A percentile compares a stretch with the other conserved stretches of the same genome.
Conservation (phyloP, 2,797 vertebrate genomes). For the Eptatretus atami region DNA sequence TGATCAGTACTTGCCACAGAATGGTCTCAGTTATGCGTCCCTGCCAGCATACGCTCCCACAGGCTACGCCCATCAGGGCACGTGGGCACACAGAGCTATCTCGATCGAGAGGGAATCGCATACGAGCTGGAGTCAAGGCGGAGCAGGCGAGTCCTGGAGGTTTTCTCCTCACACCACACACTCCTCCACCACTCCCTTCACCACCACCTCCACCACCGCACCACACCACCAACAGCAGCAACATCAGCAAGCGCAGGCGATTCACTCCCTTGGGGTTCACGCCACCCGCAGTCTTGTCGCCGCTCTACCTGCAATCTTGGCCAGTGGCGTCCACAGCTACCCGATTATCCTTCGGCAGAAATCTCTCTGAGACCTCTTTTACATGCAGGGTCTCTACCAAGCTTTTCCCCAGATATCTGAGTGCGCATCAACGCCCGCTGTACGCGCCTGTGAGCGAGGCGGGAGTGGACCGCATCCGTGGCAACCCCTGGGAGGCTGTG, state of each 20-base stretch:
- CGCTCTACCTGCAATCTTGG: background rate
- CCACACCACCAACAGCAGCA: background rate
- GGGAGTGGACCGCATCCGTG: background rate
- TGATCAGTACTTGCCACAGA: constrained; percentile 2
- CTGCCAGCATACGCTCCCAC: background rate
- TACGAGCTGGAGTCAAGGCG: too few relatives aligned
- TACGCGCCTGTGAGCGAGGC: constrained; percentile 1
- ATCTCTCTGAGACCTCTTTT: background rate
- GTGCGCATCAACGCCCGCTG: background rate
- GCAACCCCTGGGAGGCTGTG: constrained; percentile 1
- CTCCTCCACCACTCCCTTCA: background rate
- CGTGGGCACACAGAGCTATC: too few relatives aligned
- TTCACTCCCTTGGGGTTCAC: too few relatives aligned
- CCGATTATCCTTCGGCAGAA: background rate
- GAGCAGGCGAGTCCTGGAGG: background rate
- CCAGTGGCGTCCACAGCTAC: background rate
- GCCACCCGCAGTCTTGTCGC: background rate
- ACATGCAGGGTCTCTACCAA: background rate
- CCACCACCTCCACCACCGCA: background rate
- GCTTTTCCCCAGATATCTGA: background rate
- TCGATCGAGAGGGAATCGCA: too few relatives aligned
- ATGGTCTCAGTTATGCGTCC: background rate
- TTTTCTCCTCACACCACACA: background rate
- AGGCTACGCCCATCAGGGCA: too few relatives aligned
- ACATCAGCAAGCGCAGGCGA: background rate